These are phyloP conservation scores for Escarpia spicata DNA, from an alignment of 2,888 invertebrate genomes.

Conservation along the genomic window DNA sequence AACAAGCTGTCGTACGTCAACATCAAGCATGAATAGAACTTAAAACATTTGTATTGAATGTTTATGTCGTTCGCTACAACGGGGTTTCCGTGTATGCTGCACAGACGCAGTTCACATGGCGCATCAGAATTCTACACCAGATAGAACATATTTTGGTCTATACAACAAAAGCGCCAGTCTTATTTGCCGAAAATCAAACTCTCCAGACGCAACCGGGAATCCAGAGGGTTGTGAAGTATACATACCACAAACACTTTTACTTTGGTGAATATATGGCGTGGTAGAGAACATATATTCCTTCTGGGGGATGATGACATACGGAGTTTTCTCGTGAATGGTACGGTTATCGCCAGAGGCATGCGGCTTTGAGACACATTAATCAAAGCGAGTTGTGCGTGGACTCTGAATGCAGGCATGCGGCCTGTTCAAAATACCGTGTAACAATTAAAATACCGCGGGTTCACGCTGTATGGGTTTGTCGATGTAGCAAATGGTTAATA, in stretches of 20 bases:
- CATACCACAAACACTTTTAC: neutral
- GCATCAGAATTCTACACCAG: neutral
- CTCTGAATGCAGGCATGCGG: no score
- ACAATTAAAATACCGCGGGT: no score
- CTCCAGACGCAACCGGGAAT: neutral
- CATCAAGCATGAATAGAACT: neutral
- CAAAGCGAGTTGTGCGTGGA: no score
- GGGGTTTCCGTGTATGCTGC: neutral
- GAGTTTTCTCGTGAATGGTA: no score
- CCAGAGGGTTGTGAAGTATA: neutral
- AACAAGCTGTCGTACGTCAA: neutral
- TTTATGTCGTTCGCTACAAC: neutral
- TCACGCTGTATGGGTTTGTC: no score
- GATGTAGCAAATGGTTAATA: no score
- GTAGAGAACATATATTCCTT: neutral
- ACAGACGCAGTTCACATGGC: neutral
- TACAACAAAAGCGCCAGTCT: neutral
- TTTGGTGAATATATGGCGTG: neutral
- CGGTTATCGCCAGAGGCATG: no score
- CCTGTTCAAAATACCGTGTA: no score
- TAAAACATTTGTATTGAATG: neutral
- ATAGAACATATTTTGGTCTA: neutral
- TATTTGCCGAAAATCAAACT: neutral
- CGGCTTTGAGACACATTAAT: no score
- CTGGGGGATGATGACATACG: neutral